Percentiles rank a stretch among this genome's conserved stretches.
Conservation (phyloP, 2,113 vertebrate genomes). For the Misgurnus anguillicaudatus region DNA sequence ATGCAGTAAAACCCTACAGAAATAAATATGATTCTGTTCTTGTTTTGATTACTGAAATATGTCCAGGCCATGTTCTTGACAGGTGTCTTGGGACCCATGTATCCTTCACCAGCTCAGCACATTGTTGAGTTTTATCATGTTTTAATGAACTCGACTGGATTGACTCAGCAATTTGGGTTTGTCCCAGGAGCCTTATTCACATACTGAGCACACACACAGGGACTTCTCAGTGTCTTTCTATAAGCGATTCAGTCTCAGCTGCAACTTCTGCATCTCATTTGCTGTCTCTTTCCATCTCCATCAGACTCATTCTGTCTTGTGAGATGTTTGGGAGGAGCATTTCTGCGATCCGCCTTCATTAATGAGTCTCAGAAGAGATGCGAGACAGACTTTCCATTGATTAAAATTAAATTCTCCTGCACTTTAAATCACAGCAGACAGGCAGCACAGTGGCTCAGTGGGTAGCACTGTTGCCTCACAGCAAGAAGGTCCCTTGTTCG, state of each 20-base stretch:
- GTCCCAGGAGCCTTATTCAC: slow-evolving; percentile 14
- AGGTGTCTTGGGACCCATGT: background rate
- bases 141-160: slow-evolving; percentile 41
- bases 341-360: background rate
- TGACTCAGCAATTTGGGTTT: slow-evolving; percentile 18
- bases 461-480: no score
- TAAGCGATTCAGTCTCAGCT: background rate
- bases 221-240: background rate
- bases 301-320: background rate
- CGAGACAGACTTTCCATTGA: slow-evolving; percentile 24
- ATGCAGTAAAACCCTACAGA: no score
- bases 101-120: slow-evolving; percentile 2
- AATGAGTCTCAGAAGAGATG: slow-evolving; percentile 9
- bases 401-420: slow-evolving; percentile 35
- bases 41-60: background rate
- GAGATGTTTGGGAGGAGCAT: slow-evolving; percentile 6
- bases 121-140: slow-evolving; percentile 10
- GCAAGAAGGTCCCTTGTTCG: no score
- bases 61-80: background rate
- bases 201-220: background rate
- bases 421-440: slow-evolving; percentile 37
- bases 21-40: no score
- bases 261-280: background rate
- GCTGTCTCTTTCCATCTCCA: no score
- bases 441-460: no score